Percentiles rank a stretch among this genome's conserved stretches.
These are phyloP conservation scores for Montipora efflorescens DNA, from an alignment of 64 coral and sea anemone species.

Conservation along the genomic window DNA sequence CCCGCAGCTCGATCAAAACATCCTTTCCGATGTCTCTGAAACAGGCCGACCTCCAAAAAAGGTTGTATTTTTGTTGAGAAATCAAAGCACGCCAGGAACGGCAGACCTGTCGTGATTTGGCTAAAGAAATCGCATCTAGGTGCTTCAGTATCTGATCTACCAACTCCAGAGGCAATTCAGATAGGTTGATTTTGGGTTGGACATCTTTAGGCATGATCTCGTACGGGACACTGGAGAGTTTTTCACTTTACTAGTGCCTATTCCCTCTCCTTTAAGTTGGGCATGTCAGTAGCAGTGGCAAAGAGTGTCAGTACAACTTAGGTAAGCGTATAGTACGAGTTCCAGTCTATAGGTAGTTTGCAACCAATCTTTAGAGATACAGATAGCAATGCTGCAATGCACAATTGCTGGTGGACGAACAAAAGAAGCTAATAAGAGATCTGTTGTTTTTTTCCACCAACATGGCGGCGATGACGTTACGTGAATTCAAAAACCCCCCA, in stretches of 20 bases:
- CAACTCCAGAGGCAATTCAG: constrained; percentile 76
- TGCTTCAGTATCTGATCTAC: constrained; percentile 75
- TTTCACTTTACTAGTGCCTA: not conserved
- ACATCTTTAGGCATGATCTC: not conserved
- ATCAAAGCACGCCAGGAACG: constrained; percentile 79
- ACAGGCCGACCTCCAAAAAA: constrained; percentile 76
- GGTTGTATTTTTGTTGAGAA: constrained; percentile 56
- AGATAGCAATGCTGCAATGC: too few relatives aligned
- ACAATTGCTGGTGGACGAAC: too few relatives aligned
- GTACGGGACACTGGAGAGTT: not conserved
- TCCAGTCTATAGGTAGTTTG: too few relatives aligned
- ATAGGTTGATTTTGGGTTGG: not conserved
- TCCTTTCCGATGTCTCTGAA: constrained; percentile 60
- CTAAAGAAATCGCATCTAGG: constrained; percentile 83
- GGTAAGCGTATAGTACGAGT: too few relatives aligned
- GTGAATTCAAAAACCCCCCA: too few relatives aligned
- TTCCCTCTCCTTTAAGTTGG: too few relatives aligned
- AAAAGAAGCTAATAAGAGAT: too few relatives aligned
- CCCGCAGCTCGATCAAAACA: constrained; percentile 69
- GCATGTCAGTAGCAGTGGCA: too few relatives aligned
- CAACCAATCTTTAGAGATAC: too few relatives aligned
- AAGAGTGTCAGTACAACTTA: too few relatives aligned
- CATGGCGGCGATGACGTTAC: too few relatives aligned
- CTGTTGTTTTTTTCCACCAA: too few relatives aligned
- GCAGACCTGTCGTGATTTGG: constrained; percentile 81